Percentiles rank a stretch among this genome's conserved stretches.
phyloP scores from a whole-genome alignment of 2,797 vertebrate species.

The Hypotaenidia okinawae region DNA sequence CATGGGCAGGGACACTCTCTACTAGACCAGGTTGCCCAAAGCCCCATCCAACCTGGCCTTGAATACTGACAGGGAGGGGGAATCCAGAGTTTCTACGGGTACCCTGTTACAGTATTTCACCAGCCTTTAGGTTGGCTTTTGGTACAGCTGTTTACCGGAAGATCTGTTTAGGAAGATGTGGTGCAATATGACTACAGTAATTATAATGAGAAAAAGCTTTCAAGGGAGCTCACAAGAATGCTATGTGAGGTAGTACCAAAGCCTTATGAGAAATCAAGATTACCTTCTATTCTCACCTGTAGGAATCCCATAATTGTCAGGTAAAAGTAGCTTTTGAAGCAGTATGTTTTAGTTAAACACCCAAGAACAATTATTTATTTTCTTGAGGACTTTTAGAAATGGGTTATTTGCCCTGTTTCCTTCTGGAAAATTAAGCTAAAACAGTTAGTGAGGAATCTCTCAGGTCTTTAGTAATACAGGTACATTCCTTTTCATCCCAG shows the following conservation, averaged over 20 bases:
- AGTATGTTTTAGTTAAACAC: background rate
- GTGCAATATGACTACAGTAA: too few relatives aligned
- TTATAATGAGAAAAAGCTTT: too few relatives aligned
- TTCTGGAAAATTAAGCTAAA: background rate
- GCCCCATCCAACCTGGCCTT: background rate
- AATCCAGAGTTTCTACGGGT: background rate
- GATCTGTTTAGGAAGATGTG: too few relatives aligned
- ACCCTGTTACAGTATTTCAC: background rate
- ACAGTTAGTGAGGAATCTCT: background rate
- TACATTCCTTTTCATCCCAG: background rate
- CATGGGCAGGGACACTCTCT: background rate
- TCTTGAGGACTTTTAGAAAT: background rate
- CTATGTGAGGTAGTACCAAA: background rate
- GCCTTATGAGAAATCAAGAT: background rate
- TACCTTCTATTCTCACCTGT: background rate
- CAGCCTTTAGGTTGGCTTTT: background rate
- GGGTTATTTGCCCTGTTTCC: background rate
- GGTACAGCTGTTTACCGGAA: too few relatives aligned
- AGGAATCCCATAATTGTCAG: background rate
- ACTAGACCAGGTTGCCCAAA: background rate
- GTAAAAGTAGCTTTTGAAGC: background rate
- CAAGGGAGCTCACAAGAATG: background rate
- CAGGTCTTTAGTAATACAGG: background rate
- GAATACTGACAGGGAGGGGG: too few relatives aligned
- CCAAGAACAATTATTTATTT: background rate